Percentiles rank a stretch among this genome's conserved stretches.
These are phyloP conservation scores for Junco hyemalis DNA, from an alignment of 2,113 vertebrate genomes.

Conservation along the genomic window DNA sequence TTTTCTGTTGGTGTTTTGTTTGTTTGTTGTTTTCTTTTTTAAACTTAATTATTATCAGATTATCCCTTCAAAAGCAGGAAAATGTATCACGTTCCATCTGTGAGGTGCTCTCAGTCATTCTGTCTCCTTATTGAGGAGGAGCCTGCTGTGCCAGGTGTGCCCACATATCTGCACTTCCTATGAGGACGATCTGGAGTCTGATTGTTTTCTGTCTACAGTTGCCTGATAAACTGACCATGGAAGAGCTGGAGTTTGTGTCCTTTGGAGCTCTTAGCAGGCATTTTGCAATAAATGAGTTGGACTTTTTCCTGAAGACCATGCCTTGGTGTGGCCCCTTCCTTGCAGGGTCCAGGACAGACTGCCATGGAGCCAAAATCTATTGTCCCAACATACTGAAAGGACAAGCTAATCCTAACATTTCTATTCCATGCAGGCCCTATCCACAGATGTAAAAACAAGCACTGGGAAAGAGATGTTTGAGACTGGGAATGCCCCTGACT, in stretches of 20 bases:
- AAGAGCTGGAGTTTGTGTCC: neutral
- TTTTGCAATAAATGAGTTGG: neutral
- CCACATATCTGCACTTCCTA: neutral
- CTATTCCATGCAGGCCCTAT: neutral
- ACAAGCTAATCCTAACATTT: neutral
- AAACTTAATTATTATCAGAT: neutral
- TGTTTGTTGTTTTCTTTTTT: neutral
- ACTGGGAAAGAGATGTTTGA: neutral
- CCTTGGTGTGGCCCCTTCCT: neutral
- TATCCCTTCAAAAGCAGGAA: neutral
- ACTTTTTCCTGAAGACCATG: neutral
- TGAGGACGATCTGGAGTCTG: neutral
- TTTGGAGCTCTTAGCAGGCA: neutral
- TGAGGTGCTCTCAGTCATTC: neutral
- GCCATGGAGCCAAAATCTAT: neutral
- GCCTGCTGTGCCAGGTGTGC: neutral
- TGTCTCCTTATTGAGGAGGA: neutral
- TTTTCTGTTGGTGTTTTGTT: no score
- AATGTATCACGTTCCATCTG: neutral
- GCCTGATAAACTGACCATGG: neutral
- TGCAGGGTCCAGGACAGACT: neutral
- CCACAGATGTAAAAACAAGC: rapidly evolving
- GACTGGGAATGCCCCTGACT: neutral
- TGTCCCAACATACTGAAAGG: neutral
- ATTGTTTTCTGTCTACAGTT: neutral